A percentile compares a stretch with the other conserved stretches of the same genome.
phyloP scores from a whole-genome alignment of 2,888 invertebrate species.

The Netelia fuscicornis region DNA sequence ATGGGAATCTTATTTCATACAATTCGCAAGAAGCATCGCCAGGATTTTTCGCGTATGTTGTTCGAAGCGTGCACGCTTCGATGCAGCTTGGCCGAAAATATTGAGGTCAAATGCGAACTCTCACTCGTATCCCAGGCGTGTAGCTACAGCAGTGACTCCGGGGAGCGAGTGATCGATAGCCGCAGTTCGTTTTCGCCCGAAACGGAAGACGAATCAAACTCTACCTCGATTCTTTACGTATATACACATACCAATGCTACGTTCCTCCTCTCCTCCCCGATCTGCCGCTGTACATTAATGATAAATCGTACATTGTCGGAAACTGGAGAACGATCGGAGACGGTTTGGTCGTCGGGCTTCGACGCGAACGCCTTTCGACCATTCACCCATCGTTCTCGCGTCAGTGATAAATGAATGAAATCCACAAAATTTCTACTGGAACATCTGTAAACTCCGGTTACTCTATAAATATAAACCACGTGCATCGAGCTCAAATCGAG shows the following conservation, averaged over 20 bases:
- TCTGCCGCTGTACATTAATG: constrained; percentile 53
- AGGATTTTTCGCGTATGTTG: constrained; percentile 28
- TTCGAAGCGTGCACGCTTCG: constrained; percentile 28
- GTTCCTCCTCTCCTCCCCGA: neutral
- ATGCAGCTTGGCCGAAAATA: constrained; percentile 48
- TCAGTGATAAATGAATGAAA: constrained; percentile 43
- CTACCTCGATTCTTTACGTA: constrained; percentile 15
- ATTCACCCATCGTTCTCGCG: constrained; percentile 53
- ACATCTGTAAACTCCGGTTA: neutral
- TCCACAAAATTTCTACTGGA: constrained; percentile 13
- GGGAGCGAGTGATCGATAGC: constrained; percentile 57
- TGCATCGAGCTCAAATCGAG: neutral
- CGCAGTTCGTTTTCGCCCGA: constrained; percentile 53
- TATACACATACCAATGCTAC: constrained; percentile 29
- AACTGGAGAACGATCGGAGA: constrained; percentile 48
- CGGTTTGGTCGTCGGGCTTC: constrained; percentile 36
- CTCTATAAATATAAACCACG: neutral
- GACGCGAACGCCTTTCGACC: constrained; percentile 6
- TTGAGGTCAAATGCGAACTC: constrained; percentile 61
- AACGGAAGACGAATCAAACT: constrained; percentile 58
- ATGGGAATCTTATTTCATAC: neutral
- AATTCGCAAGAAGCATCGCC: neutral
- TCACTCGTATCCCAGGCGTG: constrained; percentile 20
- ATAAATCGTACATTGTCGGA: constrained; percentile 57
- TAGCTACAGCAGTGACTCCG: constrained; percentile 49